Conservation (phyloP, 2,888 invertebrate species). For the Rhopalosiphum nymphaeae region DNA sequence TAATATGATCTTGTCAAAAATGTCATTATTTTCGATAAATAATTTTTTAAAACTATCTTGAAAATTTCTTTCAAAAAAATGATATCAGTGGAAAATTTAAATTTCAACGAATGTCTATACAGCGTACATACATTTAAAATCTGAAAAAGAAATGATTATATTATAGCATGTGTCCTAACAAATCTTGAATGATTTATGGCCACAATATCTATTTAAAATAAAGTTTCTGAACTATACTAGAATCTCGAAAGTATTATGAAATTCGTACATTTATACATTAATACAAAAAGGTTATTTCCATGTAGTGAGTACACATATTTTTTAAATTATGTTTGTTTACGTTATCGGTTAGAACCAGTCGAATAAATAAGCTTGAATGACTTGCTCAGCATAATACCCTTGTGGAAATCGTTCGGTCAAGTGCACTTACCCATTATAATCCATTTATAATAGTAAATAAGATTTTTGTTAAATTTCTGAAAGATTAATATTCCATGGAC, state of each 20-base stretch:
- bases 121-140: background rate
- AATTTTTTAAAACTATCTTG: background rate
- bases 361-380: background rate
- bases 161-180: background rate
- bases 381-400: background rate
- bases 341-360: background rate
- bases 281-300: background rate
- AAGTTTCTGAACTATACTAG: background rate
- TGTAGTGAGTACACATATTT: background rate
- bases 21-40: background rate
- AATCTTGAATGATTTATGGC: background rate
- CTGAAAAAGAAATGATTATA: background rate
- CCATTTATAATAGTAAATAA: background rate
- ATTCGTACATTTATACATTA: background rate
- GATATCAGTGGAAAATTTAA: background rate
- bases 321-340: background rate
- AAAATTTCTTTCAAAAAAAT: background rate
- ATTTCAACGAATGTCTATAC: background rate
- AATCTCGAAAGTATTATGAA: background rate
- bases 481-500: background rate
- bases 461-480: background rate
- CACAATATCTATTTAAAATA: background rate
- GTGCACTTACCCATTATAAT: background rate
- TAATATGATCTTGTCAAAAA: background rate
- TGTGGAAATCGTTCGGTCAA: background rate